Base-by-base conservation (phyloP, 2,113 vertebrate species). In the Falcunculus frontatus region DNA sequence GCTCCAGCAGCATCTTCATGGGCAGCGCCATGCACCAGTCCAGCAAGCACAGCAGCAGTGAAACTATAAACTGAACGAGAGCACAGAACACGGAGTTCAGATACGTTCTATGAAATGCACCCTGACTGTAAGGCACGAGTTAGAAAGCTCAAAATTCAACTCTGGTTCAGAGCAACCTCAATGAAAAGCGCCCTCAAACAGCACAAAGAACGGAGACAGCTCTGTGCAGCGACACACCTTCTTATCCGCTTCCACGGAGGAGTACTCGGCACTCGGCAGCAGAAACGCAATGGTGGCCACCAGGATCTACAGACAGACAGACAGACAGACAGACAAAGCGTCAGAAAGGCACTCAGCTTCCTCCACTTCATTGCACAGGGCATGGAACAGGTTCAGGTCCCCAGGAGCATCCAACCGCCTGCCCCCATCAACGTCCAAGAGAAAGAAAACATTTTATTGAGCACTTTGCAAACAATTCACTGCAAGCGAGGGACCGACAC, bases 11-110 rank as follows among this genome's bases (percentile, higher is more conserved):
- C 89, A 98, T 96, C 70, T 96, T 98, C 95, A 99, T 76, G 4
- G 99, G 99, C 72, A 99, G 96, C 0, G 98, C 98, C 99, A 99
- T 99, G 96, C 99, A 99, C 99, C 99, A 99, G 94, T 99, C 99
- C 98, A 99, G 96, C 88, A 99, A 96, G 93, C 99, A 99, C 60
- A 99, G 98, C 42, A 99, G 98, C 95, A 99, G 96, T 2, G 99
- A 99, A 82, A 99, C 99, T 94, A 99, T 98, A 91, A 99, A 98
- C 99, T 99, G 93, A 93, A 78, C 67, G 73, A 65, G 95, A 96
- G 65, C 18, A 64, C 0, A 4, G 9, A 49, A 16, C 41, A 23
- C 1, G 1, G 7, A 7, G 41, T 47, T 95, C 2, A 49, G 12
- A 33, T 17, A 22, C 13, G 7, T 15, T 27, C 65, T 23, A 13